Evolutionary conservation across 2,797 vertebrate species (phyloP).

Genomic region (Syngnathus rostellatus): DNA sequence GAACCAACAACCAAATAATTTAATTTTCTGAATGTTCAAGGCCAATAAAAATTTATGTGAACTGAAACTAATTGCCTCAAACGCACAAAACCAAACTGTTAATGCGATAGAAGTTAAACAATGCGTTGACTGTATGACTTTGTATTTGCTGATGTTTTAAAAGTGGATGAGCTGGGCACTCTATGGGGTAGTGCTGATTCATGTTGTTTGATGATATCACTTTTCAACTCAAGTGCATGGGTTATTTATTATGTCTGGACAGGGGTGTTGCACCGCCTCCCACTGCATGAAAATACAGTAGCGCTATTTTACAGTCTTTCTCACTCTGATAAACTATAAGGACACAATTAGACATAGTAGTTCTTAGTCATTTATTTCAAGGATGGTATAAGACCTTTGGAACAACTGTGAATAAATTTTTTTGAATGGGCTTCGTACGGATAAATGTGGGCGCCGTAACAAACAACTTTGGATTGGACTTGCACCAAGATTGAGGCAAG

Average conservation of each 20-base stretch:
- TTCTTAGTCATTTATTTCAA: background rate
- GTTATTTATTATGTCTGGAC: conserved; percentile 3
- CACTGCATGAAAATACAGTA: background rate
- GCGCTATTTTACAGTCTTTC: background rate
- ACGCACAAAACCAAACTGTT: background rate
- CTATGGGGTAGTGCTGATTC: background rate
- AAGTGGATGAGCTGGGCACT: background rate
- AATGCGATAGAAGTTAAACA: background rate
- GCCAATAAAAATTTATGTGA: background rate
- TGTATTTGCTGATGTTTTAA: background rate
- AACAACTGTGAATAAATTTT: background rate
- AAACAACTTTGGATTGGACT: background rate
- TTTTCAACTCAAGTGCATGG: background rate
- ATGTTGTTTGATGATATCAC: background rate
- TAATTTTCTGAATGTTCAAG: background rate
- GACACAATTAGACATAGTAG: no score
- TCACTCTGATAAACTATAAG: background rate
- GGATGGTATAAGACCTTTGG: no score
- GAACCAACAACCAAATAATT: background rate
- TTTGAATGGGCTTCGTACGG: background rate
- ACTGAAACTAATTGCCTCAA: background rate
- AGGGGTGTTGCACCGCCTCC: background rate
- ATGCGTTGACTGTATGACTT: background rate
- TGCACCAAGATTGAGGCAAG: background rate
- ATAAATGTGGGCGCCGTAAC: background rate